These are phyloP conservation scores for Diarsia rubi DNA, from an alignment of 2,888 invertebrate genomes.

Conservation along the genomic window DNA sequence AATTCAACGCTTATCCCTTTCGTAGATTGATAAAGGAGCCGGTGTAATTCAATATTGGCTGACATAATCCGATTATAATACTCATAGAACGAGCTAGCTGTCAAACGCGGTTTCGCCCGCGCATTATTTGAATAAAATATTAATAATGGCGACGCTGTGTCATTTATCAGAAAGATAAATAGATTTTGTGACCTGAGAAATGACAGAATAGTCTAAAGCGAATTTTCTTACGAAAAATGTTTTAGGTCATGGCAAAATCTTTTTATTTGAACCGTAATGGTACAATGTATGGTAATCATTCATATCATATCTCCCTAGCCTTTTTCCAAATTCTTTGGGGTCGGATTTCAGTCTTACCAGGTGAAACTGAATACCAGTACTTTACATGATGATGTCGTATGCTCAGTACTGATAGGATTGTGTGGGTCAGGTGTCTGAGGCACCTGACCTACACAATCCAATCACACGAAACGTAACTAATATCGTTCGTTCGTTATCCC, in stretches of 20 bases:
- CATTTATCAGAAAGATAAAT: constrained; percentile 67
- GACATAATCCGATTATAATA: constrained; percentile 60
- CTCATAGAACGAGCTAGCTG: constrained; percentile 53
- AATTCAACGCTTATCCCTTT: constrained; percentile 42
- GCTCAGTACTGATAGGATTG: too few relatives aligned
- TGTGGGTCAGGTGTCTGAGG: too few relatives aligned
- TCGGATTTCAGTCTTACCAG: too few relatives aligned
- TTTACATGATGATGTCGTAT: too few relatives aligned
- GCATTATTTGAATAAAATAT: constrained; percentile 60
- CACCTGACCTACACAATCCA: too few relatives aligned
- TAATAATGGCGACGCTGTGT: constrained; percentile 52
- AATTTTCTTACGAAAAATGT: constrained; percentile 38
- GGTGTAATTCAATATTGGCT: constrained; percentile 53
- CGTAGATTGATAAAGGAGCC: constrained; percentile 35
- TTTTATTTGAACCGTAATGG: constrained; percentile 5
- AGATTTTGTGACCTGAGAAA: constrained; percentile 48
- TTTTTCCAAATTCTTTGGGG: too few relatives aligned
- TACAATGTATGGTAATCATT: not conserved
- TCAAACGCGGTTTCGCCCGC: constrained; percentile 43
- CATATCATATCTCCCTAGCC: not conserved
- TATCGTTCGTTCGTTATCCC: too few relatives aligned
- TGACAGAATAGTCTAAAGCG: constrained; percentile 41
- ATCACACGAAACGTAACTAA: too few relatives aligned
- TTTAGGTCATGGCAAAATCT: constrained; percentile 15
- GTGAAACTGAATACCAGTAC: too few relatives aligned